A percentile compares a stretch with the other conserved stretches of the same genome.
phyloP scores from a whole-genome alignment of 2,113 vertebrate genomes.

The Gracilinanus agilis region DNA sequence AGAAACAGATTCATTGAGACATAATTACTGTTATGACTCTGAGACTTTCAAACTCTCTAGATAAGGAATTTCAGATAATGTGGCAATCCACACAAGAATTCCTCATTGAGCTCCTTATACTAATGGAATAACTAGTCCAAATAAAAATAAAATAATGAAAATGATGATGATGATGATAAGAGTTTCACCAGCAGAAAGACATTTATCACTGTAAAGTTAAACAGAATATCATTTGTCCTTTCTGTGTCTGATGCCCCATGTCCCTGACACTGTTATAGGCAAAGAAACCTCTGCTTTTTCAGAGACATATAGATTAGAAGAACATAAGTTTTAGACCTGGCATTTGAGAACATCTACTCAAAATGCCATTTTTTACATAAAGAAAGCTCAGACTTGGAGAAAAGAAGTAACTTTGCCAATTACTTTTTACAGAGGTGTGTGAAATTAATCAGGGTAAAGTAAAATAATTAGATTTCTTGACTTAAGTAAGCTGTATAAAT shows the following conservation, averaged over 20 bases:
- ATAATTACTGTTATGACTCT: background rate
- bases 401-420: background rate
- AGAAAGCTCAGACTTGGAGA: background rate
- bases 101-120: background rate
- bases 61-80: background rate
- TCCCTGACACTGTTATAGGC: background rate
- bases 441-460: too few relatives aligned
- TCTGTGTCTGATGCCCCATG: background rate
- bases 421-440: background rate
- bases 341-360: background rate
- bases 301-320: background rate
- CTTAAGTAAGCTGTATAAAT: too few relatives aligned
- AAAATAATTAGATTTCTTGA: too few relatives aligned
- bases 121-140: background rate
- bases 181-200: background rate
- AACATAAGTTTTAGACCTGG: background rate
- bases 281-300: background rate
- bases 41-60: background rate
- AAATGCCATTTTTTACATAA: background rate
- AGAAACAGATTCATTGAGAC: background rate
- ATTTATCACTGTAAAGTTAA: background rate
- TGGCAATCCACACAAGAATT: background rate
- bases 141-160: background rate
- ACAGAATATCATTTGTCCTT: background rate
- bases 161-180: background rate